Evolutionary conservation across 1,140 invertebrate genomes (phyloP), one percentile per base, ranked within the genome.

Genomic region (Medauroidea extradentata): DNA sequence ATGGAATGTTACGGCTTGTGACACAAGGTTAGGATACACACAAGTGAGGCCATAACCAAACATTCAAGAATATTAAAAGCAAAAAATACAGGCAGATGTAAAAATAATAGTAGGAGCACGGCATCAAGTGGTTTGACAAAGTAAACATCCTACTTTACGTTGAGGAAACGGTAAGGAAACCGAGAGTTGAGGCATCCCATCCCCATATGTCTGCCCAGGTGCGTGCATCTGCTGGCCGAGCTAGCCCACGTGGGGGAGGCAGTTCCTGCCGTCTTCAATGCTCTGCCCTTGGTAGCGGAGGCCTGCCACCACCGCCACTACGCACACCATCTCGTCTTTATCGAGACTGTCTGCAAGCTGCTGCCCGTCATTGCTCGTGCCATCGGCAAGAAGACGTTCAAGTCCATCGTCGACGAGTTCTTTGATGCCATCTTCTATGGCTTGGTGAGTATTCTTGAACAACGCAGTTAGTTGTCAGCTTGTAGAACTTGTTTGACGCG

Each of bases 271-370:
- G 62, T 63, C n/a, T 25, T 63, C 3, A 56, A 58, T 41, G 21
- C 54, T 13, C 19, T 65, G 34, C 63, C 64, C 9, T 27, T 57
- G 19, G 42, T 66, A 11, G 71, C 74, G 13, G 72, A 75, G 63
- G 75, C 79, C 41, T 72, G 71, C 18, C 65, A 61, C 3, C 65
- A 69, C 53, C 70, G 71, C 16, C 77, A 80, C 67, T 83, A 82
- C 61, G 72, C 78, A 16, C 75, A 79, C 43, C 80, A 83, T 67
- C 64, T 79, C 8, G 66, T 71, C 48, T 69, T 82, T 44, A 65
- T 81, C 43, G 80, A 83, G 67, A 79, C 79, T 3, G 60, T 83
- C 0, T 82, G 81, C 65, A 79, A 80, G 70, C 73, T 75, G 65
- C 63, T 83, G 8, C 79, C 80, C 27, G 66, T 70, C 27, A 71